These are phyloP conservation scores for Sanderia malayensis DNA, from an alignment of 30 jellyfish, hydroid and myxozoan species.

Conservation along the genomic window DNA sequence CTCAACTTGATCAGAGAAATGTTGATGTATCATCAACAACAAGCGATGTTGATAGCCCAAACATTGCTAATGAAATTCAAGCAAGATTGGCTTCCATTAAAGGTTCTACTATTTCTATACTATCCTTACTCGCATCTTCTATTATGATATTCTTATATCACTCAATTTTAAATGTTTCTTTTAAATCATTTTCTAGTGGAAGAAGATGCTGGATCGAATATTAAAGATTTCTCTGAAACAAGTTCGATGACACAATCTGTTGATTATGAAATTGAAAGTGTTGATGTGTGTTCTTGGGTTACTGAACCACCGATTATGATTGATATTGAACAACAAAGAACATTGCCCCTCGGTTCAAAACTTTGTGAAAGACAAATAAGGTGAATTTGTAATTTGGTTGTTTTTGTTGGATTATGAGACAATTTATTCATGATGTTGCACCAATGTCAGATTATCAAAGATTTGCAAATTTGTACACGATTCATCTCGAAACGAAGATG, in stretches of 20 bases:
- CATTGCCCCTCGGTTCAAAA: constrained; percentile 60
- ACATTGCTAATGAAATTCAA: constrained; percentile 65
- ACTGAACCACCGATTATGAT: constrained; percentile 55
- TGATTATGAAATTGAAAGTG: constrained; percentile 60
- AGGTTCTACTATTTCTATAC: constrained; percentile 62
- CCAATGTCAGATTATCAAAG: too few species aligned
- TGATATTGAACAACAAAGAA: constrained; percentile 47
- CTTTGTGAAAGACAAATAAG: constrained; percentile 53
- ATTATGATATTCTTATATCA: too few species aligned
- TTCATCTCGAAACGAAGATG: too few species aligned
- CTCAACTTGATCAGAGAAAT: constrained; percentile 22
- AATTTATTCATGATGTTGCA: too few species aligned
- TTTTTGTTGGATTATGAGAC: too few species aligned
- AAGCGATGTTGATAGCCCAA: not conserved
- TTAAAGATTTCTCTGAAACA: constrained; percentile 53
- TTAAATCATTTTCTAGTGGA: too few species aligned
- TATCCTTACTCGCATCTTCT: too few species aligned
- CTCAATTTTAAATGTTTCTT: too few species aligned
- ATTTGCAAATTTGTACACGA: too few species aligned
- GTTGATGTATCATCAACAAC: constrained; percentile 8
- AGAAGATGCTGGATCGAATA: constrained; percentile 28
- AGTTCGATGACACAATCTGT: constrained; percentile 66
- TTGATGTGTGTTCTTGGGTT: constrained; percentile 67
- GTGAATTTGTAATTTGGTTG: constrained; percentile 19
- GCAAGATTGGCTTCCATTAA: constrained; percentile 68